Percentiles rank a stretch among this genome's conserved stretches.
phyloP scores from a whole-genome alignment of 2,888 invertebrate species.

The Yponomeuta sedellus region DNA sequence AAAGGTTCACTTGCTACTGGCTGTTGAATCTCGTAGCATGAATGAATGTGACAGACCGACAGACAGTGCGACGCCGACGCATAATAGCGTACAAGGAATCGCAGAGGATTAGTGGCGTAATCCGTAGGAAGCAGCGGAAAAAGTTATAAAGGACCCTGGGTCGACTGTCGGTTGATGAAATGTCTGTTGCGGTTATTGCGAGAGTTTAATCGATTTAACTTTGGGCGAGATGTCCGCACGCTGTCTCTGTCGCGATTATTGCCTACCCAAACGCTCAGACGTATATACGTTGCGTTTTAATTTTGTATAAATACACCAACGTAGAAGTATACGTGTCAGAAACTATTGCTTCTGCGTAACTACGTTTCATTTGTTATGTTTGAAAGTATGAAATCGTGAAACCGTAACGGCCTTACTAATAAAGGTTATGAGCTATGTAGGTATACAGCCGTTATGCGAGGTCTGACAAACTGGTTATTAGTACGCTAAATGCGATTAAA shows the following conservation, averaged over 20 bases:
- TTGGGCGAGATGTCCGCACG: neutral
- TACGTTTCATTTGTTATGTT: too few species aligned
- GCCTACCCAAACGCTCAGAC: neutral
- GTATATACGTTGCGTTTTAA: too few species aligned
- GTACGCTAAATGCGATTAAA: too few species aligned
- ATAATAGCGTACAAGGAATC: conserved; percentile 10
- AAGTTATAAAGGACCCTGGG: neutral
- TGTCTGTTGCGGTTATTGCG: neutral
- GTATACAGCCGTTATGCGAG: too few species aligned
- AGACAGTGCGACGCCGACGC: conserved; percentile 8
- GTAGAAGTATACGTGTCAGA: too few species aligned
- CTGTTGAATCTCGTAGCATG: neutral
- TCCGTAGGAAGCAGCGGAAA: neutral
- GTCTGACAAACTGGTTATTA: too few species aligned
- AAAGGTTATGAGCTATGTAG: too few species aligned
- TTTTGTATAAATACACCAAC: too few species aligned
- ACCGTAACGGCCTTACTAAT: too few species aligned
- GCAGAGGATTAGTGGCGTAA: neutral
- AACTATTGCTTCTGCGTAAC: too few species aligned
- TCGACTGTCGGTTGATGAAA: neutral
- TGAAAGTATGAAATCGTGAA: too few species aligned
- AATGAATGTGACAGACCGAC: conserved; percentile 8
- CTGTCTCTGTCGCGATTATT: neutral
- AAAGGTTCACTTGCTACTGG: too few species aligned
- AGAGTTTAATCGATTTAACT: neutral